Evolutionary conservation across 2,888 invertebrate species (phyloP), one percentile per base, ranked within the genome.

Genomic region (Adineta ricciae): DNA sequence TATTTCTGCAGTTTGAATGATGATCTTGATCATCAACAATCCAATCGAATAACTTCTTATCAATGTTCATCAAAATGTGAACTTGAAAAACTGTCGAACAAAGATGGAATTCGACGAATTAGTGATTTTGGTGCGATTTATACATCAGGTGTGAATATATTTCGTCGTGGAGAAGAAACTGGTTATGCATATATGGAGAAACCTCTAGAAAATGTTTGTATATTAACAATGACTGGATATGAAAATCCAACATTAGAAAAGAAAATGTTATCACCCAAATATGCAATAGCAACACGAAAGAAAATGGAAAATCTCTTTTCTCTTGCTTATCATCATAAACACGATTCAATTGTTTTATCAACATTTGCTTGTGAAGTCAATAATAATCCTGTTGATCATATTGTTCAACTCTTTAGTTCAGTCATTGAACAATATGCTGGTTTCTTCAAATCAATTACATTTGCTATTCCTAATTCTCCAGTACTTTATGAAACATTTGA

Each of bases 371-470:
- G 38, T 73, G 73, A 27, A 24, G 19, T 27, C 24, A 38, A 27
- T 27, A 64, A 24, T 27, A 64, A 11, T 21, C 24, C 56, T 21
- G 7, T 9, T 27, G 56, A 64, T 64, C 56, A 64, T 64, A 27
- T 64, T 64, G 14, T 27, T 24, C 16, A 64, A 64, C 4, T 64
- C 2, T 64, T 64, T 64, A 5, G 1, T 2, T 64, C 56, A 64
- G 56, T 64, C 27, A 64, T 64, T 64, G 56, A 64, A 64, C 56
- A 64, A 64, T 64, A 64, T 64, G 56, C 56, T 21, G 56, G 56
- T 27, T 64, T 64, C 27, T 64, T 64, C 24, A 27, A 64, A 21
- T 64, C 27, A 2, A 64, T 64, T 64, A 64, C 27, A 11, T 64
- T 64, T 64, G 56, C 24, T 27, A 64, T 64, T 64, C 9, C 27